phyloP scores from a whole-genome alignment of 2,113 vertebrate genomes.

The Gallinago jamesoni region DNA sequence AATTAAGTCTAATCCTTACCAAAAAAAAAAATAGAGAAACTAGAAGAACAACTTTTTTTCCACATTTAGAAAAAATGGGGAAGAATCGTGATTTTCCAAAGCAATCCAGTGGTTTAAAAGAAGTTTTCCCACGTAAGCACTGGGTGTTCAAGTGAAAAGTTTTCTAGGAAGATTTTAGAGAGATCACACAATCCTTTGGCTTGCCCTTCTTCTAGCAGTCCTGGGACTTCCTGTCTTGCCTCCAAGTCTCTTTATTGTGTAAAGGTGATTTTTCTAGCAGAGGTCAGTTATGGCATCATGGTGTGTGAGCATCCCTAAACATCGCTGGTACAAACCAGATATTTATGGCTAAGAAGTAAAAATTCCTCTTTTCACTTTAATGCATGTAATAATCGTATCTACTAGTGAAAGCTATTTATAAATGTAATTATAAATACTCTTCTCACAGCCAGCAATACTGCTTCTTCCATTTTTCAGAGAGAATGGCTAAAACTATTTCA shows the following conservation, averaged over 20 bases:
- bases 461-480: neutral
- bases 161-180: neutral
- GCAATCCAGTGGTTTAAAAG: neutral
- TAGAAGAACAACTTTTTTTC: neutral
- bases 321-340: neutral
- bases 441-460: neutral
- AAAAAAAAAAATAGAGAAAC: neutral
- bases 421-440: neutral
- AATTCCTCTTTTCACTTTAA: neutral
- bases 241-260: neutral
- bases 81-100: neutral
- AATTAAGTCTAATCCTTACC: neutral
- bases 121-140: neutral
- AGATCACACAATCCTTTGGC: neutral
- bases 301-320: neutral
- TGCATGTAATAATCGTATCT: neutral
- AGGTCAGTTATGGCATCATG: neutral
- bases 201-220: neutral
- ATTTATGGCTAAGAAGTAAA: neutral
- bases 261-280: neutral
- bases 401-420: neutral
- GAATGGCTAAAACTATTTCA: neutral
- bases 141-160: neutral
- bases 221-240: neutral
- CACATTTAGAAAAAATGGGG: neutral